Base-by-base conservation (phyloP, 2,888 invertebrate genomes). In the Drosophila cyrtoloma region DNA sequence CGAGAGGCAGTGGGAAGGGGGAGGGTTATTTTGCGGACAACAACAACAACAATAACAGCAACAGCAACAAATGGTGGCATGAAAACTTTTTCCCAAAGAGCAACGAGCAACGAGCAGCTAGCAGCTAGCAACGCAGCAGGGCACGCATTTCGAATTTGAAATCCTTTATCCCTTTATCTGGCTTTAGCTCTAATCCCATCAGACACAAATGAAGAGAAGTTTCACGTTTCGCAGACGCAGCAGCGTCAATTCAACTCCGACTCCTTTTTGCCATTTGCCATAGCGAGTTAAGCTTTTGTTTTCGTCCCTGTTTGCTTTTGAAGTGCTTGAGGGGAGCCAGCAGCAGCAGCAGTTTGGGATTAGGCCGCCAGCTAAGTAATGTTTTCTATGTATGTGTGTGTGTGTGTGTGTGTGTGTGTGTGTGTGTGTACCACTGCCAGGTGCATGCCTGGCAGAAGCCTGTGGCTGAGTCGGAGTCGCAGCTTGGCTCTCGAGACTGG, bases 121-220 rank as follows among this genome's bases (percentile, higher is more conserved):
- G 55, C 22, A 44, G 44, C 44, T 22, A 44, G 44, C 65, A 51
- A 56, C 44, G 22, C 44, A 44, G 55, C 50, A 73, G 63, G 69
- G 84, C 77, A 87, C 77, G 90, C 89, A 88, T 88, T 87, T 65
- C 64, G 79, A 78, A 87, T 91, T 81, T 79, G 82, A 89, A 92
- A 92, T 93, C 90, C 92, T 91, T 93, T 93, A 93, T 93, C 93
- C 93, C 90, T 92, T 93, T 93, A 93, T 93, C 93, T 93, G 93
- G 93, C 93, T 93, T 93, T 93, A 89, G 84, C 86, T 90, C 86
- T 93, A 93, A 93, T 93, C 93, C 91, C 93, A 93, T 93, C 93
- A 93, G 92, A 86, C 91, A 88, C 91, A 91, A 91, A 91, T 92
- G 91, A 92, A 91, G 87, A 91, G 87, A 88, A 91, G 90, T 92